phyloP scores from a whole-genome alignment of 1,140 invertebrate genomes.

The Helicoverpa armigera region DNA sequence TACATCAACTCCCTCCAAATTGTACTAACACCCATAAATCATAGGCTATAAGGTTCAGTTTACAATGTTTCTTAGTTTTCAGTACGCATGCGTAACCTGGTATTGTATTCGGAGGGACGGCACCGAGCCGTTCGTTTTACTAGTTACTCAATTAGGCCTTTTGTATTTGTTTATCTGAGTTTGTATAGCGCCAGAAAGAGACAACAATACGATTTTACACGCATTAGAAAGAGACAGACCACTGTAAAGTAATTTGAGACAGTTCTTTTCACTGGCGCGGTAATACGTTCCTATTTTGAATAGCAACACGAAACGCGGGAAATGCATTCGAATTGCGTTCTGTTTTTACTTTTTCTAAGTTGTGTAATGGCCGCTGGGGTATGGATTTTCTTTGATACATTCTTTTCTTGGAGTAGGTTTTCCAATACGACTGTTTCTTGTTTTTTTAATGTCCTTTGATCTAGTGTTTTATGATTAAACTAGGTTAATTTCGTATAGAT shows the following conservation, averaged over 20 bases:
- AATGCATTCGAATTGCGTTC: conserved; percentile 77
- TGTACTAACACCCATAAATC: conserved; percentile 26
- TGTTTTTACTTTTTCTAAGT: conserved; percentile 78
- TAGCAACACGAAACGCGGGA: conserved; percentile 82
- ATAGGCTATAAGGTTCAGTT: conserved; percentile 52
- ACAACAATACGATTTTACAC: conserved; percentile 57
- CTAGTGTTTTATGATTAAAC: no score
- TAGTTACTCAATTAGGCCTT: conserved; percentile 87
- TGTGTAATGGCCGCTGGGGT: conserved; percentile 72
- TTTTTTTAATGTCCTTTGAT: not conserved
- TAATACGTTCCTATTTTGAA: conserved; percentile 86
- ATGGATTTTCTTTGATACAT: conserved; percentile 80
- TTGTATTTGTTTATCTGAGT: conserved; percentile 87
- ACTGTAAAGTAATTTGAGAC: conserved; percentile 84
- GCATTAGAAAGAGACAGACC: conserved; percentile 58
- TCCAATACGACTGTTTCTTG: not conserved
- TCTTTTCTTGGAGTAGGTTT: conserved; percentile 42
- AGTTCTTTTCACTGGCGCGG: conserved; percentile 82
- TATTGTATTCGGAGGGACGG: conserved; percentile 78
- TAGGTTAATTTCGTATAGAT: not conserved
- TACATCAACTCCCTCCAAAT: conserved; percentile 31
- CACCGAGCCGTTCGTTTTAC: conserved; percentile 84
- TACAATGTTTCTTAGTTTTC: conserved; percentile 38
- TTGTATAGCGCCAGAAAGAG: conserved; percentile 78
- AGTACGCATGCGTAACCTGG: conserved; percentile 60